Conservation (phyloP, 2,888 invertebrate species). For the Coelogynopora nodosa region DNA sequence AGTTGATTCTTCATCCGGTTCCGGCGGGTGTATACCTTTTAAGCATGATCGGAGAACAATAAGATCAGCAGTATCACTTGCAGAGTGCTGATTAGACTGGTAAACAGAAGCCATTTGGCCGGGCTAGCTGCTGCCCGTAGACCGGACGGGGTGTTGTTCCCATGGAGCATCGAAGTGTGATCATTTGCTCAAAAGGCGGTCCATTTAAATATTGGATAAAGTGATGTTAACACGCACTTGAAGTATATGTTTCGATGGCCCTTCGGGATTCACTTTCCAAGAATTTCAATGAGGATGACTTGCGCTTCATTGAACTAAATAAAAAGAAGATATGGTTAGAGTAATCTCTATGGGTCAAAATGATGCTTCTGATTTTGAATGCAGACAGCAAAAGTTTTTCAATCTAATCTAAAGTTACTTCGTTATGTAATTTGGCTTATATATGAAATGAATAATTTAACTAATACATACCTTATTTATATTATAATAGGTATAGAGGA, state of each 20-base stretch:
- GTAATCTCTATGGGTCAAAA: background rate
- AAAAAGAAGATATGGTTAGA: background rate
- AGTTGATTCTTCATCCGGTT: constrained; percentile 1
- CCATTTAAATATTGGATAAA: constrained; percentile 3
- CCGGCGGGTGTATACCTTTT: background rate
- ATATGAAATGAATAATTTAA: background rate
- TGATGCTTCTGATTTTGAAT: background rate
- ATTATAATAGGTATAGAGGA: too few relatives aligned
- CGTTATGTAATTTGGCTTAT: too few relatives aligned
- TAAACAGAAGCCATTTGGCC: background rate
- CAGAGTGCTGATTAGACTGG: background rate
- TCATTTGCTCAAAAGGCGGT: background rate
- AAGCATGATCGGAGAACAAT: constrained; percentile 10
- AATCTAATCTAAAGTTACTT: background rate
- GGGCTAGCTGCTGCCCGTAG: background rate
- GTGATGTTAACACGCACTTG: constrained; percentile 23
- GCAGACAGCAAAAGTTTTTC: background rate
- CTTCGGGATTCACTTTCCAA: background rate
- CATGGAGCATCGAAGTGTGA: constrained; percentile 18
- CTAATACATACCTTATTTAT: too few relatives aligned
- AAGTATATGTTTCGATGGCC: background rate
- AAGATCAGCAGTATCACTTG: background rate
- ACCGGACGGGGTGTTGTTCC: background rate
- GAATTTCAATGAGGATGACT: background rate
- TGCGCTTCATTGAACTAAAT: background rate